Evolutionary conservation across 2,797 vertebrate species (phyloP).

Genomic region (Halcyon smyrnensis): DNA sequence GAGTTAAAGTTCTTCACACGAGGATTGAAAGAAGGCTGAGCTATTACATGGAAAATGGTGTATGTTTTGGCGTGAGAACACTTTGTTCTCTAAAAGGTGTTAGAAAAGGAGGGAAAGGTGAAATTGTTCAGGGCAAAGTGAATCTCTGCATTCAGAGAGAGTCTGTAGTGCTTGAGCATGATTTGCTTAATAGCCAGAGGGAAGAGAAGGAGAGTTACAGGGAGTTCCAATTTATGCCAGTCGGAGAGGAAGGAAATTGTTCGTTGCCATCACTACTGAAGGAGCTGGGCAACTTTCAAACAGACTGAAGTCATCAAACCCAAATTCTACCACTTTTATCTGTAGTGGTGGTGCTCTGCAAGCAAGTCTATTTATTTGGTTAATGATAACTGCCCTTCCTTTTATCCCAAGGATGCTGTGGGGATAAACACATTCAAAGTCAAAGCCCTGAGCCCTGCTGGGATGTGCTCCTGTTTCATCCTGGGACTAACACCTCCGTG

Average conservation of each 20-base stretch:
- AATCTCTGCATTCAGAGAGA: not conserved
- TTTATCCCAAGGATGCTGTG: not conserved
- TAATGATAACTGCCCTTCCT: not conserved
- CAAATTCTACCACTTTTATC: not conserved
- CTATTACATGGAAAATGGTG: not conserved
- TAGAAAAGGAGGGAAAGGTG: not conserved
- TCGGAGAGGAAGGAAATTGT: not conserved
- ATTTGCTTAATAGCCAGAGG: not conserved
- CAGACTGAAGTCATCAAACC: not conserved
- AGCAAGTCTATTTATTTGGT: not conserved
- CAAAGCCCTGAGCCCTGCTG: not conserved
- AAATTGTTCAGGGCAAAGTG: not conserved
- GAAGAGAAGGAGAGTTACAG: not conserved
- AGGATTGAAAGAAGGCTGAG: not conserved
- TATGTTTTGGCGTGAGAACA: not conserved
- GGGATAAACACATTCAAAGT: not conserved
- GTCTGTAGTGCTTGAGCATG: not conserved
- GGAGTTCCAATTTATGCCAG: not conserved
- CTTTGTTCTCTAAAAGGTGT: not conserved
- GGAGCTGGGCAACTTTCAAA: not conserved
- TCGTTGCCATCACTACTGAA: not conserved
- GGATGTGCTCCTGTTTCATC: not conserved
- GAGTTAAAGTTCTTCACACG: not conserved
- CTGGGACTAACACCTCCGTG: not conserved
- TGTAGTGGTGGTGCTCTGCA: not conserved